These are phyloP conservation scores for Pangasius macronema DNA, from an alignment of 2,797 vertebrate species.

Conservation along the genomic window DNA sequence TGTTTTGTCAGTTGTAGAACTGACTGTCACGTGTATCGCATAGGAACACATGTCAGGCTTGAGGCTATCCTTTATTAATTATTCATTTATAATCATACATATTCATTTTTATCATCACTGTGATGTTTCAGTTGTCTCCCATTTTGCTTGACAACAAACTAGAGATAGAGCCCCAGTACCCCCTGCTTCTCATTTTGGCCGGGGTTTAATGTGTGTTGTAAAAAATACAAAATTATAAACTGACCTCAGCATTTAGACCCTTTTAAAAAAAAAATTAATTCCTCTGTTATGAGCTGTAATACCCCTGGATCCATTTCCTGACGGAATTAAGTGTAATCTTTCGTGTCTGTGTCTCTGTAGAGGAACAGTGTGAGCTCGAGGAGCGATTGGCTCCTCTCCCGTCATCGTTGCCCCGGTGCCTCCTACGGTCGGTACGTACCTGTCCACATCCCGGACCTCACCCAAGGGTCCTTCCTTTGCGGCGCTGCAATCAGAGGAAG, in stretches of 20 bases:
- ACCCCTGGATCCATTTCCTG: background rate
- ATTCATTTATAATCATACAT: too few species aligned
- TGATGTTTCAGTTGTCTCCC: background rate
- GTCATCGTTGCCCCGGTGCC: too few species aligned
- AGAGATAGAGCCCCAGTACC: background rate
- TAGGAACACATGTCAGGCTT: background rate
- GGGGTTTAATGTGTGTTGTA: background rate
- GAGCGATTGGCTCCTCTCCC: slow-evolving; percentile 68
- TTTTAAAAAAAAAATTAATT: background rate
- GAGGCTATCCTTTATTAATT: background rate
- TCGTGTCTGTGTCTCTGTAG: slow-evolving; percentile 61
- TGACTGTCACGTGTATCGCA: background rate
- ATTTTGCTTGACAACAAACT: background rate
- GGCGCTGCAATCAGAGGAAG: slow-evolving; percentile 72
- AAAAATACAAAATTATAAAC: background rate
- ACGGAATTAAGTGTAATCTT: background rate
- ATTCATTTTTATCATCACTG: too few species aligned
- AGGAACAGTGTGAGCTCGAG: slow-evolving; percentile 80
- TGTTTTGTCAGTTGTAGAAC: background rate
- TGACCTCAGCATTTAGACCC: background rate
- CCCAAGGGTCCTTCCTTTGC: too few species aligned
- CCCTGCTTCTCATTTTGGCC: background rate
- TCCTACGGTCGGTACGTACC: too few species aligned
- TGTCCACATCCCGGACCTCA: too few species aligned
- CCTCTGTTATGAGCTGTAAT: background rate